These are phyloP conservation scores for Furnarius figulus DNA, from an alignment of 2,113 vertebrate genomes.

Conservation along the genomic window DNA sequence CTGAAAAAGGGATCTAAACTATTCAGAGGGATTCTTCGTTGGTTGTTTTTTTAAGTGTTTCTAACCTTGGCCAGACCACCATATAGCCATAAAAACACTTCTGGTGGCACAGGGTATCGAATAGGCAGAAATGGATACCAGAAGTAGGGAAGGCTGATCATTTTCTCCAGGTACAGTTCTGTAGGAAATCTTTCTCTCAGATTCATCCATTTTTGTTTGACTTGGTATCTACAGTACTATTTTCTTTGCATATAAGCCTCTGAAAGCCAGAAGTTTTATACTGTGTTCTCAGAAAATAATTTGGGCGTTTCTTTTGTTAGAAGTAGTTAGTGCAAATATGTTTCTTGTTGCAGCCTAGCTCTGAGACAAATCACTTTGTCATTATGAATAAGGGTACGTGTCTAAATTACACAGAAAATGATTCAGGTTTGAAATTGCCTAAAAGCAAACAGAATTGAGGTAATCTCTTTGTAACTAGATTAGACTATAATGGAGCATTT, in stretches of 20 bases:
- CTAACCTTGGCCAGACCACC: not conserved
- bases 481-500: not conserved
- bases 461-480: not conserved
- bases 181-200: not conserved
- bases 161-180: not conserved
- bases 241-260: not conserved
- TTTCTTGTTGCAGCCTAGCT: not conserved
- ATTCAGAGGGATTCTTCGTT: not conserved
- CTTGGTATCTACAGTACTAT: not conserved
- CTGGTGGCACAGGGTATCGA: not conserved
- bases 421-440: not conserved
- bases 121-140: not conserved
- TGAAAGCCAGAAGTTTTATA: not conserved
- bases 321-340: not conserved
- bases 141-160: not conserved
- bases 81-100: not conserved
- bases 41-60: not conserved
- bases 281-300: not conserved
- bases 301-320: not conserved
- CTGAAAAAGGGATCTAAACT: not conserved
- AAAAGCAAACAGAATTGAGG: not conserved
- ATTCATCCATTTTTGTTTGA: not conserved
- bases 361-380: not conserved
- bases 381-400: not conserved
- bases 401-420: not conserved